Percentiles rank a stretch among this genome's conserved stretches.
Conservation (phyloP, 2,888 invertebrate genomes). For the Pharmacophagus antenor region DNA sequence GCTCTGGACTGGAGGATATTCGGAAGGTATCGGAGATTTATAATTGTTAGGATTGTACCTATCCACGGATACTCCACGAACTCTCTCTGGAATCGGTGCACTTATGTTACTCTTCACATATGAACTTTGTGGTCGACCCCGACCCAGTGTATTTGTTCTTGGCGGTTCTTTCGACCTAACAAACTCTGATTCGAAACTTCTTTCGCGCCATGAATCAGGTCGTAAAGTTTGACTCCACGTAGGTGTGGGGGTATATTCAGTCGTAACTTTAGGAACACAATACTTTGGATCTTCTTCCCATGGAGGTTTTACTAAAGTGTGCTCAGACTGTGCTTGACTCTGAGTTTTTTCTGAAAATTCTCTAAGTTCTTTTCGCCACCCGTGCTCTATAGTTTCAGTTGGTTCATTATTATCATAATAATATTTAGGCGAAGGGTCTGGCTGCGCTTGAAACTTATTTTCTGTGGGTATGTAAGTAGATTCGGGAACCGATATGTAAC, state of each 20-base stretch:
- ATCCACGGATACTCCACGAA: conserved; percentile 72
- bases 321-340: conserved; percentile 52
- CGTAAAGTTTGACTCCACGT: conserved; percentile 75
- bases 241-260: conserved; percentile 60
- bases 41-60: conserved; percentile 72
- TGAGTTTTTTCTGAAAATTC: conserved; percentile 73
- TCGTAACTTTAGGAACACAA: conserved; percentile 48
- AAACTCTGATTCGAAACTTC: conserved; percentile 71
- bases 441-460: conserved; percentile 67
- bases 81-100: conserved; percentile 54
- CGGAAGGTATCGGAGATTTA: conserved; percentile 60
- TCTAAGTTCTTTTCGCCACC: conserved; percentile 75
- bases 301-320: conserved; percentile 60
- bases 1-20: conserved; percentile 71
- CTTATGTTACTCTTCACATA: conserved; percentile 52
- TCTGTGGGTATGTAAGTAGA: conserved; percentile 69
- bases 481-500: conserved; percentile 73
- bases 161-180: conserved; percentile 67
- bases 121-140: conserved; percentile 67
- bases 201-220: conserved; percentile 71
- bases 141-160: conserved; percentile 66
- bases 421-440: conserved; percentile 71
- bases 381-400: conserved; percentile 61
- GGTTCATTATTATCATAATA: conserved; percentile 73
- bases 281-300: conserved; percentile 68